A percentile compares a stretch with the other conserved stretches of the same genome.
Conservation (phyloP, 2,113 vertebrate species). For the Pedetes capensis region DNA sequence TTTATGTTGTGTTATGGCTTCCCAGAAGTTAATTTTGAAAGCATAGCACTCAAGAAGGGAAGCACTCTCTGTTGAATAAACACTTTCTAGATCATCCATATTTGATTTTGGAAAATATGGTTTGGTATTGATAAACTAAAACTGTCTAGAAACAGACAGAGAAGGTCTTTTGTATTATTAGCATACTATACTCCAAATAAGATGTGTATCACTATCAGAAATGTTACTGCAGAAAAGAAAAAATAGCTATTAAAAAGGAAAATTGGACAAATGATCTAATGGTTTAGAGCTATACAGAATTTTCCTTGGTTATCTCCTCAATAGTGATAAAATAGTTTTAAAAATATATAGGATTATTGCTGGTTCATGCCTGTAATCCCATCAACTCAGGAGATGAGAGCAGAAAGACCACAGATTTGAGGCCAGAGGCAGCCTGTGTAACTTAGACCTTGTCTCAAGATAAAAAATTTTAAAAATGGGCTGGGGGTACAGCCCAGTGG, state of each 20-base stretch:
- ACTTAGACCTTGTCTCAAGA: too few relatives aligned
- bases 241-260: background rate
- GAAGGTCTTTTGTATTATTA: background rate
- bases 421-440: too few relatives aligned
- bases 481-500: too few relatives aligned
- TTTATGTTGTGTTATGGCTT: accelerated
- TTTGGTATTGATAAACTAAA: background rate
- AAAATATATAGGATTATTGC: too few relatives aligned
- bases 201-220: background rate
- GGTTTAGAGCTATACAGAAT: background rate
- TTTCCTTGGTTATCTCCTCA: too few relatives aligned
- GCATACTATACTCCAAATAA: constrained; percentile 1
- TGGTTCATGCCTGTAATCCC: too few relatives aligned
- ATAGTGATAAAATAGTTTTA: too few relatives aligned
- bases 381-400: too few relatives aligned
- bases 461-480: too few relatives aligned
- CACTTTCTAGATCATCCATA: constrained; percentile 22
- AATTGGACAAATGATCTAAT: background rate
- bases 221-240: background rate
- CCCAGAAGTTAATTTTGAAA: constrained; percentile 46
- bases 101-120: background rate
- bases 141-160: background rate
- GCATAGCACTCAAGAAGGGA: background rate
- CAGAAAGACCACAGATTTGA: too few relatives aligned
- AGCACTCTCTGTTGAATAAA: background rate